phyloP scores from a whole-genome alignment of 2,113 vertebrate species.

The Sinocyclocheilus rhinocerous region DNA sequence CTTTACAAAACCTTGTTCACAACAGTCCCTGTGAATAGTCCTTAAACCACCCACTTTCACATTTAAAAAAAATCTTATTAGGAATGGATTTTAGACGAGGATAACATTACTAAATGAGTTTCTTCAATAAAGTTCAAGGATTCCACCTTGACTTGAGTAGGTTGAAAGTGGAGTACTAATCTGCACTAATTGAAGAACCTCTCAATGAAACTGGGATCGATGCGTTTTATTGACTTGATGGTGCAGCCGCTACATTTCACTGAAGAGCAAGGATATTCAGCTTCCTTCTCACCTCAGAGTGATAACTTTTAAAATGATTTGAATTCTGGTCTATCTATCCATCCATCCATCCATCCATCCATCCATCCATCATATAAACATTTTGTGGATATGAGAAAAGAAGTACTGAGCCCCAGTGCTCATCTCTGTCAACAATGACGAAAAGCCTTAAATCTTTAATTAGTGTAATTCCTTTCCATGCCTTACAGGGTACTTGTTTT shows the following conservation, averaged over 20 bases:
- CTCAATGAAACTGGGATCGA: constrained; percentile 24
- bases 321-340: neutral
- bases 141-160: constrained; percentile 24
- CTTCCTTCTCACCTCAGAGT: constrained; percentile 2
- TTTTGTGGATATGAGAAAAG: constrained; percentile 5
- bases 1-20: neutral
- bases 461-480: neutral
- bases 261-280: constrained; percentile 16
- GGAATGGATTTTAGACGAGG: neutral
- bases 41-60: constrained; percentile 4
- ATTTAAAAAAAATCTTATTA: neutral
- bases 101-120: constrained; percentile 5
- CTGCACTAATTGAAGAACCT: constrained; percentile 19
- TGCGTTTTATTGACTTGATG: constrained; percentile 21
- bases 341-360: no score
- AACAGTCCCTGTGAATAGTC: neutral
- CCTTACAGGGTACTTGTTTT: neutral
- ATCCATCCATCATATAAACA: no score
- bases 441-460: neutral
- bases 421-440: neutral
- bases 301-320: constrained; percentile 10
- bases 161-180: constrained; percentile 15
- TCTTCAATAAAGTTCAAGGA: constrained; percentile 24
- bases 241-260: neutral
- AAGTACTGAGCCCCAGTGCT: neutral